Conservation (phyloP, 2,888 invertebrate species). For the Netelia virgata region DNA sequence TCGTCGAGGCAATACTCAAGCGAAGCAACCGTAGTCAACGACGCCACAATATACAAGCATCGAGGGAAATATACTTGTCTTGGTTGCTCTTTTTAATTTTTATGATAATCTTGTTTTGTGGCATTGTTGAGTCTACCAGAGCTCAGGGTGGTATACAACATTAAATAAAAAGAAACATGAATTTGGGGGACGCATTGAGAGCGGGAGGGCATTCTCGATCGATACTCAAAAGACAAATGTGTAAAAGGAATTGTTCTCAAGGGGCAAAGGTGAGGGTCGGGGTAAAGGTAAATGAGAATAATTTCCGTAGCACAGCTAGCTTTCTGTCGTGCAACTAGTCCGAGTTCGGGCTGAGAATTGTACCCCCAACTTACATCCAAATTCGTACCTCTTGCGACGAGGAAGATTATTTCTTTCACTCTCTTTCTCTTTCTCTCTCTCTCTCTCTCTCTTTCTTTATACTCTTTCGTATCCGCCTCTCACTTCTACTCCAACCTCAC, state of each 20-base stretch:
- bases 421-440: constrained; percentile 59
- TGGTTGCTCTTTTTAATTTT: not conserved
- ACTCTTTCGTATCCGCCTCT: constrained; percentile 68
- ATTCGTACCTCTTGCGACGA: constrained; percentile 78
- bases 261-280: constrained; percentile 2
- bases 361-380: constrained; percentile 82
- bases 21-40: constrained; percentile 76
- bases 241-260: constrained; percentile 38
- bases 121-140: constrained; percentile 46
- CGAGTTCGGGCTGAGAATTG: constrained; percentile 33
- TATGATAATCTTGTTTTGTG: constrained; percentile 16
- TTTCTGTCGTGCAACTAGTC: constrained; percentile 72
- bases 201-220: constrained; percentile 44
- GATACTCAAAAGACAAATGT: constrained; percentile 48
- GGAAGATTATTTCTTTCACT: constrained; percentile 78
- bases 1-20: constrained; percentile 74
- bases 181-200: constrained; percentile 23
- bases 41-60: constrained; percentile 72
- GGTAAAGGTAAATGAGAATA: constrained; percentile 65
- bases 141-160: constrained; percentile 44
- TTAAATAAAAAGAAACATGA: constrained; percentile 38
- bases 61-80: constrained; percentile 68
- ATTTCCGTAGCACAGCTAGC: constrained; percentile 70
- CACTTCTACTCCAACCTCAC: constrained; percentile 83
- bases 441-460: constrained; percentile 73